Evolutionary conservation across 2,888 invertebrate genomes (phyloP).

Genomic region (Aelia acuminata): DNA sequence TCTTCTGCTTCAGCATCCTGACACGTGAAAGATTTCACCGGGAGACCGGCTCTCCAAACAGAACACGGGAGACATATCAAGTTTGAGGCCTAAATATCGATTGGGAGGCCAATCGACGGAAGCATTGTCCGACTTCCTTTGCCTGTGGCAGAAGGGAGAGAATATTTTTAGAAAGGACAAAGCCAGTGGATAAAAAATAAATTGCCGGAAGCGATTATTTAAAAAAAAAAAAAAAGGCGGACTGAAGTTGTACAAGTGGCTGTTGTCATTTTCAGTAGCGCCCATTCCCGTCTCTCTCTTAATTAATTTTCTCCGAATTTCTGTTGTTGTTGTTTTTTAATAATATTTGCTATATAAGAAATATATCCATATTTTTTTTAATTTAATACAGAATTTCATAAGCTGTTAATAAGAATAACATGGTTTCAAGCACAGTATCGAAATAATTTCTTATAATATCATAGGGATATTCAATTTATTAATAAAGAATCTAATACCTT

Average conservation of each 20-base stretch:
- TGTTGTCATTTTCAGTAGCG: not conserved
- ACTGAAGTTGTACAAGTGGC: not conserved
- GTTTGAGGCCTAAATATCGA: constrained; percentile 1
- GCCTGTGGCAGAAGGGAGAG: not conserved
- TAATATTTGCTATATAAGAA: too few relatives aligned
- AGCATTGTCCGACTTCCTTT: constrained; percentile 2
- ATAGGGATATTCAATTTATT: too few relatives aligned
- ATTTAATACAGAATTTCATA: too few relatives aligned
- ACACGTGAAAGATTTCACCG: not conserved
- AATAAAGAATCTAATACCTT: too few relatives aligned
- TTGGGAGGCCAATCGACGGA: constrained; percentile 9
- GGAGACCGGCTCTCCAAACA: not conserved
- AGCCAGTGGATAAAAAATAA: not conserved
- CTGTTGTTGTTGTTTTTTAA: not conserved
- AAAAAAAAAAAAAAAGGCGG: not conserved
- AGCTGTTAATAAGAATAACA: too few relatives aligned
- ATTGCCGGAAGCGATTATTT: constrained; percentile 9
- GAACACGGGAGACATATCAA: not conserved
- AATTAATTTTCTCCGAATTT: not conserved
- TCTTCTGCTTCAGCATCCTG: not conserved
- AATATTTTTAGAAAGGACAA: constrained; percentile 16
- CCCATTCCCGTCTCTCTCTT: not conserved
- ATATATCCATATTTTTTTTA: too few relatives aligned
- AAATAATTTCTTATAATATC: too few relatives aligned
- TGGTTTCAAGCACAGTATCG: too few relatives aligned